A percentile compares a stretch with the other conserved stretches of the same genome.
phyloP scores from a whole-genome alignment of 2,888 invertebrate genomes.

The Eilema depressum region DNA sequence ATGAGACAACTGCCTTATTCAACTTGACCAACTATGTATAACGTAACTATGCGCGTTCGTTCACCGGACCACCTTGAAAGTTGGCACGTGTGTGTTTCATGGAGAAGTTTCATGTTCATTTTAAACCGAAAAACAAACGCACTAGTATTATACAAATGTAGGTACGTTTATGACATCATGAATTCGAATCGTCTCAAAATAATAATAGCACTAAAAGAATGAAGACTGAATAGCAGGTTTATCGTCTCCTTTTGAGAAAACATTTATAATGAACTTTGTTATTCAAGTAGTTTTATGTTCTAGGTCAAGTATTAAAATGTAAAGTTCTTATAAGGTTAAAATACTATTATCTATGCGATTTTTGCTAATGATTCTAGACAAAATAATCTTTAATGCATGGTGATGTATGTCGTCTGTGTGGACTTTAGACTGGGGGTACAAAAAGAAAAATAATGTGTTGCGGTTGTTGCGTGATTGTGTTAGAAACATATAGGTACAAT shows the following conservation, averaged over 20 bases:
- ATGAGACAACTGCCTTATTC: too few species aligned
- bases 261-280: background rate
- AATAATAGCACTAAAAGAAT: background rate
- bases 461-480: background rate
- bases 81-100: background rate
- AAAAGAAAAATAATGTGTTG: background rate
- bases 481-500: too few species aligned
- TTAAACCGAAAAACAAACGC: background rate
- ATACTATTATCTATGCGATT: too few species aligned
- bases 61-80: background rate
- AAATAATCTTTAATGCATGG: too few species aligned
- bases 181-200: conserved; percentile 1
- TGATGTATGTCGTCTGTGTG: background rate
- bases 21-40: background rate
- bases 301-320: background rate
- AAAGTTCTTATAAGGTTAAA: too few species aligned
- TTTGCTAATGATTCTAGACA: too few species aligned
- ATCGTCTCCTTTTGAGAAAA: background rate
- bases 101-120: background rate
- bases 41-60: background rate
- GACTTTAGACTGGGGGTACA: background rate
- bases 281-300: background rate
- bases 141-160: background rate
- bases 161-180: background rate
- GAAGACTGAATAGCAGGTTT: background rate